Conservation (phyloP, 2,113 vertebrate genomes). For the Myocastor coypus region DNA sequence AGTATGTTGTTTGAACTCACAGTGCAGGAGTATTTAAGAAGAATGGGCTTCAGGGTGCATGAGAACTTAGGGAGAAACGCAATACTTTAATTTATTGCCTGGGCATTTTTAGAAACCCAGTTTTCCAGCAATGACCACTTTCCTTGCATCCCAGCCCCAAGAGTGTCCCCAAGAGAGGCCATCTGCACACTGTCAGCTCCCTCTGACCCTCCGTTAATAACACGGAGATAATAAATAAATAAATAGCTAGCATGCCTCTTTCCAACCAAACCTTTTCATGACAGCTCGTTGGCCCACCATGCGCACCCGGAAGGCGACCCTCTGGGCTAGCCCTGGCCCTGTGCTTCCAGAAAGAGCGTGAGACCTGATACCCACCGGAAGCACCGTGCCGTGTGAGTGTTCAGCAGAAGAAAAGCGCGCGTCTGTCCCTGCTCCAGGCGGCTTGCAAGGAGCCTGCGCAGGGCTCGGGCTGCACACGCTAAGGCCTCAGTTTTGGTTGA, state of each 20-base stretch:
- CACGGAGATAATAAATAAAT: too few relatives aligned
- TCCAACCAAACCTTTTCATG: neutral
- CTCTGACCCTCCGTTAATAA: slow-evolving; percentile 51
- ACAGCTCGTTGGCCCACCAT: neutral
- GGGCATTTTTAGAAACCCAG: slow-evolving; percentile 76
- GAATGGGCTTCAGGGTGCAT: slow-evolving; percentile 76
- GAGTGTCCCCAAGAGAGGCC: slow-evolving; percentile 6
- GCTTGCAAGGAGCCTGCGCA: neutral
- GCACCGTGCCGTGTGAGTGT: too few relatives aligned
- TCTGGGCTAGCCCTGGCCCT: neutral
- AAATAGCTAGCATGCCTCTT: neutral
- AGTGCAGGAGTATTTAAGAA: slow-evolving; percentile 71
- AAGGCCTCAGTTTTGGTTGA: neutral
- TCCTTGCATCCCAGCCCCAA: slow-evolving; percentile 75
- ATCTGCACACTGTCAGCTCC: slow-evolving; percentile 67
- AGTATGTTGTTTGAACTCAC: slow-evolving; percentile 4
- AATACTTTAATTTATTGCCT: slow-evolving; percentile 76
- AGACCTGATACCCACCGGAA: neutral
- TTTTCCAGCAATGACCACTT: slow-evolving; percentile 69
- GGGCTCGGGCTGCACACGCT: too few relatives aligned
- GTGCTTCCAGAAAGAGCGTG: neutral
- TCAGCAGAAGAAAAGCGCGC: too few relatives aligned
- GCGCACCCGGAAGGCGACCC: neutral
- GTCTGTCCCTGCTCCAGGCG: accelerated
- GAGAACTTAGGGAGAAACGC: slow-evolving; percentile 80